Conservation (phyloP, 2,797 vertebrate genomes). For the Podarcis lilfordi region DNA sequence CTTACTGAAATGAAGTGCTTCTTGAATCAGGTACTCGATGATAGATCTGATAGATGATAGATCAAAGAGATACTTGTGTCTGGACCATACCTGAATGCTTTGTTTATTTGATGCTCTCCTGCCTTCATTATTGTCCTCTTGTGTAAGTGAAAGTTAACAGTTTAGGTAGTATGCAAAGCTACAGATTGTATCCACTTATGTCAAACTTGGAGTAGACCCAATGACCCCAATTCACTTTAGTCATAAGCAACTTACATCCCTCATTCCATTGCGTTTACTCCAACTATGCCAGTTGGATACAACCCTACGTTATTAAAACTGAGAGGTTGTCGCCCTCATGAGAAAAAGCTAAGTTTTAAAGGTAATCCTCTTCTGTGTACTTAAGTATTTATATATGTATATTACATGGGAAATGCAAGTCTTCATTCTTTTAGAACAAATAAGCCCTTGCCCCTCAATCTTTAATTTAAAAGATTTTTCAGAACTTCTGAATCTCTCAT, state of each 20-base stretch:
- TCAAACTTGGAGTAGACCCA: no score
- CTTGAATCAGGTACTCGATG: constrained; percentile 79
- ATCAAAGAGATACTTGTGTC: constrained; percentile 59
- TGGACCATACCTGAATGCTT: constrained; percentile 69
- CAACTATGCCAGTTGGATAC: no score
- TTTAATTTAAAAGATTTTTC: constrained; percentile 46
- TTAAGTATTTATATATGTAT: constrained; percentile 34
- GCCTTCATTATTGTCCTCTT: constrained; percentile 73
- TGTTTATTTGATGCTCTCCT: constrained; percentile 66
- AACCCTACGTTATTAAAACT: constrained; percentile 26
- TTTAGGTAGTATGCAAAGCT: constrained; percentile 59
- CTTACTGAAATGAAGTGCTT: constrained; percentile 82
- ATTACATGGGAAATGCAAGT: constrained; percentile 26
- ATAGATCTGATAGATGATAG: constrained; percentile 46
- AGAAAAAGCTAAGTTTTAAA: constrained; percentile 46
- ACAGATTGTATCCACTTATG: no score
- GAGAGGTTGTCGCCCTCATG: constrained; percentile 49
- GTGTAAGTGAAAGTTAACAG: constrained; percentile 67
- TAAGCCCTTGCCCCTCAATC: no score
- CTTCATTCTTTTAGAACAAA: constrained; percentile 52
- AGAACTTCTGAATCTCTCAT: constrained; percentile 49
- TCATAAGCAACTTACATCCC: not conserved
- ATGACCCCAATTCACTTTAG: no score
- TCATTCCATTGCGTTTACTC: no score
- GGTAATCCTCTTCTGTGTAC: constrained; percentile 43